These are phyloP conservation scores for Apolygus lucorum DNA, from an alignment of 1,140 invertebrate species.

Conservation along the genomic window DNA sequence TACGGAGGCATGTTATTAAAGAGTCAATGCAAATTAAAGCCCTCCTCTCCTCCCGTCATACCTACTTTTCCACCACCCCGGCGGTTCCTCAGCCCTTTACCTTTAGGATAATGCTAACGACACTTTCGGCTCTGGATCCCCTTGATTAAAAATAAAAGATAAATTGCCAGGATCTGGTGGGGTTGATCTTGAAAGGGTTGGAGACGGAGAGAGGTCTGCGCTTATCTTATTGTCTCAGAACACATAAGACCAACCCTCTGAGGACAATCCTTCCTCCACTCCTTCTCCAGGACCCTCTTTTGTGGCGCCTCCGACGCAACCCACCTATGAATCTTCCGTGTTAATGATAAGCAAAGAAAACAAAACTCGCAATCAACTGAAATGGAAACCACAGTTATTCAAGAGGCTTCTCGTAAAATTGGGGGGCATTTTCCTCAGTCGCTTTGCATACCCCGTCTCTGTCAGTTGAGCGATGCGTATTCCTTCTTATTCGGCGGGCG, in stretches of 20 bases:
- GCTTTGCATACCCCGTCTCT: not conserved
- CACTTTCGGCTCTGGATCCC: constrained; percentile 22
- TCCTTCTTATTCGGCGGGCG: not conserved
- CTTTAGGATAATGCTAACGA: constrained; percentile 27
- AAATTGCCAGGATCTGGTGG: constrained; percentile 23
- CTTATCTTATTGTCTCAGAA: constrained; percentile 28
- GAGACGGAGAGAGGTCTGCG: not conserved
- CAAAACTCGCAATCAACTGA: constrained; percentile 6
- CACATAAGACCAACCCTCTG: constrained; percentile 8
- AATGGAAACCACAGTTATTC: not conserved
- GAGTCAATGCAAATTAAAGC: constrained; percentile 28
- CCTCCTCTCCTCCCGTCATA: constrained; percentile 16
- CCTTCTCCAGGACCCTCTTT: not conserved
- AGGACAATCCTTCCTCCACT: not conserved
- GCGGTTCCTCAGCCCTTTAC: not conserved
- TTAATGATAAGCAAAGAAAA: not conserved
- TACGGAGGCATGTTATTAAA: constrained; percentile 26
- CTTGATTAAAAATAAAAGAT: constrained; percentile 29
- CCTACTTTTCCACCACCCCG: constrained; percentile 2
- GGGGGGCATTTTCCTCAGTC: not conserved
- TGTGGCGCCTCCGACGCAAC: not conserved
- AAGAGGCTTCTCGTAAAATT: not conserved
- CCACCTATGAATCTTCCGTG: not conserved
- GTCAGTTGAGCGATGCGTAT: not conserved
- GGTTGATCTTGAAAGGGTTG: not conserved